Base-by-base conservation (phyloP, 2,797 vertebrate genomes). In the Coregonus sp. region DNA sequence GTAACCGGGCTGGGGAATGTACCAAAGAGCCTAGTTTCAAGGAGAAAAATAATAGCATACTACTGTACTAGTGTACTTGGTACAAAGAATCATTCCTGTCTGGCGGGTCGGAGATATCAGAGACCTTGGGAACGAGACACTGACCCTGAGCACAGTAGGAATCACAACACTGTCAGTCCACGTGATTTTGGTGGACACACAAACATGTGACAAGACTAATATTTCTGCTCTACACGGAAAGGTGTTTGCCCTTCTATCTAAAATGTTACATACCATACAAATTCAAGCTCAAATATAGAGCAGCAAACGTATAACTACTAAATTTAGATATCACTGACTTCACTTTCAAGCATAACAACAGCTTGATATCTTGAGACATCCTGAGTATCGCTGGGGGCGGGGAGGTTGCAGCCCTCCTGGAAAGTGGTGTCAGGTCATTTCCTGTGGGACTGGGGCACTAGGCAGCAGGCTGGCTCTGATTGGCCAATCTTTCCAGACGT, bases 1-100 rank as follows among this genome's bases (percentile, higher is more conserved):
- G 31, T 16, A 14, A 67, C 14, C 31, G 5, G 65, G 31, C 11
- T 6, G 15, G 67, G 67, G 16, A 69, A 35, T 14, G 1, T 68
- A 1, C 66, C 20, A 16, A 11, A 33, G 66, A 35, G 4, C 14
- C 29, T 35, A 16, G 29, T 37, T 35, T 35, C 66, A 68, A 68
- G 31, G 31, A 14, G 29, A 18, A 37, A 12, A 16, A 16, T 1
- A 68, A 33, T 15, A 37, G 4, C 66, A 33, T 68, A 68, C 66
- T 35, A 56, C 15, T n/a, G 66, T 68, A 68, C 66, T 68, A 56
- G 18, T 56, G 66, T 68, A 68, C 66, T 68, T 68, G 29, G 61
- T 65, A 25, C 61, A 65, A 68, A 33, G 29, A 37, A 31, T 68
- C 66, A 68, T 31, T 33, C 66, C 29, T 68, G 31, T 16, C 12